Percentiles rank a stretch among this genome's conserved stretches.
These are phyloP conservation scores for Lucinisca nassula DNA, from an alignment of 2,888 invertebrate species.

Conservation along the genomic window DNA sequence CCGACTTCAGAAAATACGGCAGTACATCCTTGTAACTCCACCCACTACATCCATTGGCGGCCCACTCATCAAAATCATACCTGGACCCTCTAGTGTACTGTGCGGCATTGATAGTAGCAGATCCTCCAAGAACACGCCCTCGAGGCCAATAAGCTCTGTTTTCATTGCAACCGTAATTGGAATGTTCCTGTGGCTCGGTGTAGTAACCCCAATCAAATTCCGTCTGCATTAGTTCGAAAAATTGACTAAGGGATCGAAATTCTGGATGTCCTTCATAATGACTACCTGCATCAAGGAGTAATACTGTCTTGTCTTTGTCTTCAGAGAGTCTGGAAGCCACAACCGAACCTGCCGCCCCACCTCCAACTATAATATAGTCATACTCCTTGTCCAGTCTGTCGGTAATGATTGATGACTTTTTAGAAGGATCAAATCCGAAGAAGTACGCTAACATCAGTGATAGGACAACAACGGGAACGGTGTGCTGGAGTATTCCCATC, in stretches of 20 bases:
- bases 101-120: slow-evolving; percentile 96
- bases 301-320: not conserved
- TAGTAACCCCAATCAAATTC: slow-evolving; percentile 87
- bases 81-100: slow-evolving; percentile 95
- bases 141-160: slow-evolving; percentile 95
- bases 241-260: slow-evolving; percentile 81
- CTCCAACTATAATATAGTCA: not conserved
- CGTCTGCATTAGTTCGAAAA: slow-evolving; percentile 84
- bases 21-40: slow-evolving; percentile 96
- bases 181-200: slow-evolving; percentile 86
- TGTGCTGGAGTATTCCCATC: no score
- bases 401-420: not conserved
- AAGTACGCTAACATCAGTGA: not conserved
- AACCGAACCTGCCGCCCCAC: not conserved
- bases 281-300: not conserved
- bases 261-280: not conserved
- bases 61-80: slow-evolving; percentile 96
- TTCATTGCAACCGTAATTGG: not conserved
- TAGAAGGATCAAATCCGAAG: not conserved
- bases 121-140: slow-evolving; percentile 96
- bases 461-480: no score
- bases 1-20: slow-evolving; percentile 89
- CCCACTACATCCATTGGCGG: slow-evolving; percentile 94
- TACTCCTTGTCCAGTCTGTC: not conserved
- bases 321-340: not conserved